phyloP scores from a whole-genome alignment of 2,888 invertebrate genomes.

The Polia nebulosa region DNA sequence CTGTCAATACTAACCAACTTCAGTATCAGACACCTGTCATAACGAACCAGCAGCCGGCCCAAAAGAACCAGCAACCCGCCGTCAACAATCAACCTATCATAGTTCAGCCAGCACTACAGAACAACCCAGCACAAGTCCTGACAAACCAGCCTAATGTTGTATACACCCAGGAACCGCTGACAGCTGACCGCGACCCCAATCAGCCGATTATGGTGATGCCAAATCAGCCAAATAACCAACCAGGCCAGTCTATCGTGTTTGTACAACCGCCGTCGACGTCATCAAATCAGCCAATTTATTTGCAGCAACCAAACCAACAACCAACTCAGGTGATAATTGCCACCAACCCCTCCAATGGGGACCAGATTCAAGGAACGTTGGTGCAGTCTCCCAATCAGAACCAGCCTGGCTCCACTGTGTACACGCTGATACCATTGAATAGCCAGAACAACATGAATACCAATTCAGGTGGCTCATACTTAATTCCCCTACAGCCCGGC shows the following conservation, averaged over 20 bases:
- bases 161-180: slow-evolving; percentile 47
- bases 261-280: slow-evolving; percentile 53
- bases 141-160: slow-evolving; percentile 41
- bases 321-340: slow-evolving; percentile 43
- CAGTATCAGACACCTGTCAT: slow-evolving; percentile 31
- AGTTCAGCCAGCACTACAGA: slow-evolving; percentile 6
- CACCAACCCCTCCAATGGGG: slow-evolving; percentile 43
- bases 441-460: slow-evolving; percentile 42
- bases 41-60: slow-evolving; percentile 33
- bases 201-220: slow-evolving; percentile 53
- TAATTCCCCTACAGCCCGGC: slow-evolving; percentile 50
- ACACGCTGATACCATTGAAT: slow-evolving; percentile 71
- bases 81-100: slow-evolving; percentile 31
- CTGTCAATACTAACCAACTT: slow-evolving; percentile 27
- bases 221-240: slow-evolving; percentile 44
- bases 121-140: slow-evolving; percentile 27
- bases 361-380: slow-evolving; percentile 45
- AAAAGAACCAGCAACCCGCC: slow-evolving; percentile 25
- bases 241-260: slow-evolving; percentile 52
- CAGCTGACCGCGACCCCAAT: slow-evolving; percentile 45
- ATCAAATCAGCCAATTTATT: slow-evolving; percentile 51
- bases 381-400: slow-evolving; percentile 48
- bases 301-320: slow-evolving; percentile 53
- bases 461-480: slow-evolving; percentile 40
- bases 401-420: slow-evolving; percentile 63